Percentiles rank a stretch among this genome's conserved stretches.
These are phyloP conservation scores for Promerops cafer DNA, from an alignment of 2,113 vertebrate species.

Conservation along the genomic window DNA sequence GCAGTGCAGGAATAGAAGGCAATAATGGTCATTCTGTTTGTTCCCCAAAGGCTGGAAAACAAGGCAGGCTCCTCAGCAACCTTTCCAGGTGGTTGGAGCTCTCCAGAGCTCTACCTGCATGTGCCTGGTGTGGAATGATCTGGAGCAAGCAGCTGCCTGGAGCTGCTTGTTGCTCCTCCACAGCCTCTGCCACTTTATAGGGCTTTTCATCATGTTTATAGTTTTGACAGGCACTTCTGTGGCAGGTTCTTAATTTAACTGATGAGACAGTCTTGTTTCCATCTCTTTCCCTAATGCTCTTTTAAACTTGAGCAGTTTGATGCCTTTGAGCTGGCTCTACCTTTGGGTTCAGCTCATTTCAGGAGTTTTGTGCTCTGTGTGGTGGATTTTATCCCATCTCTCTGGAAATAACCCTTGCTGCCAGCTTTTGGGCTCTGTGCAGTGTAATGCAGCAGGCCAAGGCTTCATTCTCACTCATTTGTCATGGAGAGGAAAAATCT, in stretches of 20 bases:
- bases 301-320: background rate
- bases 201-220: constrained; percentile 6
- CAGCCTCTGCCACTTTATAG: background rate
- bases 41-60: background rate
- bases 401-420: background rate
- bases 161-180: background rate
- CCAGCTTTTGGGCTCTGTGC: background rate
- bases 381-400: background rate
- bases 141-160: background rate
- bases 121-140: background rate
- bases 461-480: background rate
- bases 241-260: constrained; percentile 17
- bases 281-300: background rate
- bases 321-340: background rate
- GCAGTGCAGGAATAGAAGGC: background rate
- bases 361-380: background rate
- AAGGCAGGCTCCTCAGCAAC: background rate
- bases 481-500: background rate
- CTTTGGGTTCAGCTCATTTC: background rate
- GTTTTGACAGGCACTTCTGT: constrained; percentile 15
- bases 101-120: background rate
- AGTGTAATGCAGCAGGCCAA: background rate
- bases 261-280: background rate
- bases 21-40: background rate
- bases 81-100: background rate